Evolutionary conservation across 2,113 vertebrate genomes (phyloP), one percentile per base, ranked within the genome.

Genomic region (Ptilonorhynchus violaceus): DNA sequence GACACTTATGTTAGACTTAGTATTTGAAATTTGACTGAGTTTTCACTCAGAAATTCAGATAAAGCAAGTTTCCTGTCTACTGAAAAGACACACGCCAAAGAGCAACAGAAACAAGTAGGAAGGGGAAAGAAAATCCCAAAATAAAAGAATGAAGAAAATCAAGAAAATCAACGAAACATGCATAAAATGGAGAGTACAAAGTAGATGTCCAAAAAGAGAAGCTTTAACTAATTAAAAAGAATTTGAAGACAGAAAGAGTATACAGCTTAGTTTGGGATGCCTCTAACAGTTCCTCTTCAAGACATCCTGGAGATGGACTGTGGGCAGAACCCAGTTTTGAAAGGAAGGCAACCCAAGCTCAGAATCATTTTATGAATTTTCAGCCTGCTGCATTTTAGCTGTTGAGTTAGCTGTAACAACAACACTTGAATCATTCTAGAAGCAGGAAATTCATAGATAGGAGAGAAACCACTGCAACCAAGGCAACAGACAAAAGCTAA

Each of bases 401-500:
- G 18, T 85, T 88, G 63, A 93, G 60, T 53, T 88, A 75, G 78
- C 70, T 88, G 69, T 75, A 76, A 68, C 39, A 91, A 69, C 37
- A 92, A 16, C 13, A 23, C 39, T 63, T 67, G 77, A 93, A 93
- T 89, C 56, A 85, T 75, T 63, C 60, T 75, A 82, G 52, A 33
- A 85, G 30, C 30, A 82, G 42, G 30, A 93, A 88, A 76, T 78
- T 95, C 52, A 75, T 7, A 75, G 84, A 89, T 47, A 92, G 49
- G 47, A 91, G 84, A 92, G 73, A 89, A 97, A 91, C 64, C 59
- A 87, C 84, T 89, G 95, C 85, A 93, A 89, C 95, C 88, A 93
- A 91, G 89, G 95, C 85, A 97, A 96, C 93, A 91, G 81, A 64
- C 87, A 56, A 87, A 67, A 94, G 92, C 88, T 95, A 95, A 94